Percentiles rank a stretch among this genome's conserved stretches.
Conservation (phyloP, 2,113 vertebrate species). For the Phyllopteryx taeniolatus region DNA sequence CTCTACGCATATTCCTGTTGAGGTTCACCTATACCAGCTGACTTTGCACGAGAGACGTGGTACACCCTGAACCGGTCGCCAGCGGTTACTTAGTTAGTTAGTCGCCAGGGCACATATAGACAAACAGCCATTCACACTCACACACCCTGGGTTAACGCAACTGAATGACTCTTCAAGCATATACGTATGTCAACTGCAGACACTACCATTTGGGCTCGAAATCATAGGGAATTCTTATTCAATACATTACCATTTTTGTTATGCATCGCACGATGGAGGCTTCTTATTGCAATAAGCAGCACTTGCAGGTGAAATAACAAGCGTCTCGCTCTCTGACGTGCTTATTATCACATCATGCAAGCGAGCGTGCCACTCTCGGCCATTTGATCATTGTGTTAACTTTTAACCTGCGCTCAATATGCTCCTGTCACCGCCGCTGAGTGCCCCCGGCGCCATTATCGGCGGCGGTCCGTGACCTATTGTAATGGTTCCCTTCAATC, state of each 20-base stretch:
- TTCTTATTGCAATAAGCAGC: neutral
- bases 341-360: conserved; percentile 1
- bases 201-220: neutral
- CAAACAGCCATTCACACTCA: too few species aligned
- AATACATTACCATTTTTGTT: conserved; percentile 18
- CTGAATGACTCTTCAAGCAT: neutral
- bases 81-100: too few species aligned
- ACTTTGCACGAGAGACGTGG: too few species aligned
- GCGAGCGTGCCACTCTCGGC: conserved; percentile 8
- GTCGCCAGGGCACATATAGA: too few species aligned
- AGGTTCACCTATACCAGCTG: too few species aligned
- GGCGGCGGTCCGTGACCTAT: conserved; percentile 65
- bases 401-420: conserved; percentile 65
- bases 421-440: conserved; percentile 51
- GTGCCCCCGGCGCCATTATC: conserved; percentile 55
- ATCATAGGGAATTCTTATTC: neutral
- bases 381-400: conserved; percentile 67
- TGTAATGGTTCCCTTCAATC: conserved; percentile 72
- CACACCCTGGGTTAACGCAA: neutral
- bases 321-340: neutral
- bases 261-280: neutral
- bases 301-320: neutral
- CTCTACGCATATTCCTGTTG: too few species aligned
- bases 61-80: too few species aligned
- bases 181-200: neutral